Conservation (phyloP, 2,888 invertebrate genomes). For the Ametastegia equiseti region DNA sequence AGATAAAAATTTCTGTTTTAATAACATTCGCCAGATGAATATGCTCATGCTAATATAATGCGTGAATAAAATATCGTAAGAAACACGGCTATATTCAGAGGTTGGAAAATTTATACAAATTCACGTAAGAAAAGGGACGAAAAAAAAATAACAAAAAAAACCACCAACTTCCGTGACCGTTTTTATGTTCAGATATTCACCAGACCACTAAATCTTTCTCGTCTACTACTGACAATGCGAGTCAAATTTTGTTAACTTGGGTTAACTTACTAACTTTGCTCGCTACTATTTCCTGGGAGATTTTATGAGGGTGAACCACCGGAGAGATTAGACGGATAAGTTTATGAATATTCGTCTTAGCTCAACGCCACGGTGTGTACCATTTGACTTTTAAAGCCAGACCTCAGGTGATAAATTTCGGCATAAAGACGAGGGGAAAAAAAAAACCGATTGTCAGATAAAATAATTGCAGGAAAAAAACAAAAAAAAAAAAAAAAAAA, state of each 20-base stretch:
- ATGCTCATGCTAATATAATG: background rate
- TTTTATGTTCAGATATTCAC: background rate
- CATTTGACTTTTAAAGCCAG: background rate
- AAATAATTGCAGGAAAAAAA: background rate
- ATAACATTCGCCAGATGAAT: background rate
- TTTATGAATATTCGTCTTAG: slow-evolving; percentile 29
- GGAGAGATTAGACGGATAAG: slow-evolving; percentile 21
- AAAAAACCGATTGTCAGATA: background rate
- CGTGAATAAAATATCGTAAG: background rate
- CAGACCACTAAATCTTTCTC: background rate
- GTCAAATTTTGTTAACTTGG: background rate
- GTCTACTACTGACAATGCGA: background rate
- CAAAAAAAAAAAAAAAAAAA: background rate
- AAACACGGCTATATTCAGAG: background rate
- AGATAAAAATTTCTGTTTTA: background rate
- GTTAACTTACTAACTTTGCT: background rate
- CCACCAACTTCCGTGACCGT: background rate
- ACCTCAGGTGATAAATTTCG: background rate
- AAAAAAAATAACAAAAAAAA: background rate
- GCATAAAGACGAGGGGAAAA: background rate
- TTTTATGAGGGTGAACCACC: slow-evolving; percentile 4
- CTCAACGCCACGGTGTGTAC: background rate
- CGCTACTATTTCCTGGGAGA: slow-evolving; percentile 9
- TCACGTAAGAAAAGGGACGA: background rate
- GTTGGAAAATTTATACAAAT: slow-evolving; percentile 32